phyloP scores from a whole-genome alignment of 2,888 invertebrate genomes.

The Subacronicta megacephala region DNA sequence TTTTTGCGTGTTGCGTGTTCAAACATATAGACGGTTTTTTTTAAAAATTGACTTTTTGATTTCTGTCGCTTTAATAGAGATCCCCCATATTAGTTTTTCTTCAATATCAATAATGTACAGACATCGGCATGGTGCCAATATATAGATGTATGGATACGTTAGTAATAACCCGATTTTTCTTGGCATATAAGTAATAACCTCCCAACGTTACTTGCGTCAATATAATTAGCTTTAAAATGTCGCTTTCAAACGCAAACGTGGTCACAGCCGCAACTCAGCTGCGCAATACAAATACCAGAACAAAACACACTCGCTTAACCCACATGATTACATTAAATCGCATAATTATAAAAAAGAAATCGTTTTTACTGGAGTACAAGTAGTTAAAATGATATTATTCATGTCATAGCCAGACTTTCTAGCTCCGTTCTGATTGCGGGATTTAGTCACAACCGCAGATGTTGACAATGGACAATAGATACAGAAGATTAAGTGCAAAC shows the following conservation, averaged over 20 bases:
- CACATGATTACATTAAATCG: constrained; percentile 33
- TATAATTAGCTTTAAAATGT: neutral
- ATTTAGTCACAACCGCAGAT: constrained; percentile 32
- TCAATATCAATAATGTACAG: too few relatives aligned
- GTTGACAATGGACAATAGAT: neutral
- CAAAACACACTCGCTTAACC: constrained; percentile 7
- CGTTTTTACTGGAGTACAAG: constrained; percentile 38
- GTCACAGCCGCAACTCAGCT: neutral
- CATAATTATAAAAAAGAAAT: constrained; percentile 44
- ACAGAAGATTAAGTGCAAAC: constrained; percentile 19
- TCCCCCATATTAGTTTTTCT: too few relatives aligned
- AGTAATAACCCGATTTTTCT: too few relatives aligned
- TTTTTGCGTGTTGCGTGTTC: too few relatives aligned
- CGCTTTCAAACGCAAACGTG: neutral
- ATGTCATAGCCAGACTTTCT: constrained; percentile 56
- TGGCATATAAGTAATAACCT: too few relatives aligned
- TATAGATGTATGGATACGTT: too few relatives aligned
- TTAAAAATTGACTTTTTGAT: too few relatives aligned
- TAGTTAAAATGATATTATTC: constrained; percentile 57
- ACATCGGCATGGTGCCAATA: too few relatives aligned
- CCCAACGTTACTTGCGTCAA: too few relatives aligned
- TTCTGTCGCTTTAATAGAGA: too few relatives aligned
- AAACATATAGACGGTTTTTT: too few relatives aligned
- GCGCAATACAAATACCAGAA: neutral
- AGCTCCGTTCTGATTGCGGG: constrained; percentile 51